Conservation (phyloP, 2,113 vertebrate genomes). For the Cygnus buccinator region DNA sequence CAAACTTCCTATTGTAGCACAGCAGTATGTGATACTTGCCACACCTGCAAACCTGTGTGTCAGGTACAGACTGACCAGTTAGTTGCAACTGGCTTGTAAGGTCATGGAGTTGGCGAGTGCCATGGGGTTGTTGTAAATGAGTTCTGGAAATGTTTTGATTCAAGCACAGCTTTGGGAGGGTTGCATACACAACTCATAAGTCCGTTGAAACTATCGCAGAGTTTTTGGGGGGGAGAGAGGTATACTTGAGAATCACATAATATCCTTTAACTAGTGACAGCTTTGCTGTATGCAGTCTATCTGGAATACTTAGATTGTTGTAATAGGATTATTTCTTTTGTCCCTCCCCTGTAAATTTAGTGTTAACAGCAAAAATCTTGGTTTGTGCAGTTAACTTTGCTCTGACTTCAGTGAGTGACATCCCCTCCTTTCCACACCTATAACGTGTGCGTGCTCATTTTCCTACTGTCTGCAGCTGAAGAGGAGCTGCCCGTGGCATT, state of each 20-base stretch:
- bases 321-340: neutral
- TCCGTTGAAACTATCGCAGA: neutral
- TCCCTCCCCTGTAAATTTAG: neutral
- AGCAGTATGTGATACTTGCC: neutral
- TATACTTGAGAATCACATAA: neutral
- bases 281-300: neutral
- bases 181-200: rapidly evolving
- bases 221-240: neutral
- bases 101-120: neutral
- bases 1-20: neutral
- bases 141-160: neutral
- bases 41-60: neutral
- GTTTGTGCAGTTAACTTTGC: neutral
- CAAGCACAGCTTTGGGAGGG: neutral
- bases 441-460: neutral
- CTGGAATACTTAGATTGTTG: neutral
- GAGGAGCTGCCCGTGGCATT: neutral
- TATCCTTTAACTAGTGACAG: neutral
- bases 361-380: neutral
- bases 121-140: neutral
- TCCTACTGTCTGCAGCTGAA: neutral
- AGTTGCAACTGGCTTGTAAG: neutral
- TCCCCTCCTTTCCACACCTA: neutral
- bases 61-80: neutral
- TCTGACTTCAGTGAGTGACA: neutral